Percentiles rank a stretch among this genome's conserved stretches.
Conservation (phyloP, 2,113 vertebrate species). For the Lycaon pictus region DNA sequence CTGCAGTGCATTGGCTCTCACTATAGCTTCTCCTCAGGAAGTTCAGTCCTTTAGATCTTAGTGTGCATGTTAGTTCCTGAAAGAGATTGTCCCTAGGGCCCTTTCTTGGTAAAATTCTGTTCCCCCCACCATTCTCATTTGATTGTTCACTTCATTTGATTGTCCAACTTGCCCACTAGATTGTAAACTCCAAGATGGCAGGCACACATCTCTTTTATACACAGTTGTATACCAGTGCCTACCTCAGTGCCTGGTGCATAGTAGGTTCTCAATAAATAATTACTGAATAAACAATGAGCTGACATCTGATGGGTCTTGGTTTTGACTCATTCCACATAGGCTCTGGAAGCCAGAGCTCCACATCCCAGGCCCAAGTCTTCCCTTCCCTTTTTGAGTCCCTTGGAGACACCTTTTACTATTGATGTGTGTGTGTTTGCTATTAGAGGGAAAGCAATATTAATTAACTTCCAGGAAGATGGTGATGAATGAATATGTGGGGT, state of each 20-base stretch:
- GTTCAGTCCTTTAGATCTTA: neutral
- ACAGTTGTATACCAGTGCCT: neutral
- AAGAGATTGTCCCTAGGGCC: neutral
- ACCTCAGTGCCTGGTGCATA: neutral
- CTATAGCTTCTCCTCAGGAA: neutral
- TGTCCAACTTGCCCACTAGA: neutral
- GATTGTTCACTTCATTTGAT: neutral
- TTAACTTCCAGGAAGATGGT: neutral
- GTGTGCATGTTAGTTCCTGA: neutral
- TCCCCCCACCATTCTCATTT: neutral
- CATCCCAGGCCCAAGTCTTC: neutral
- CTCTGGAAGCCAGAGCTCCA: neutral
- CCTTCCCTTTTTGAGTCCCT: neutral
- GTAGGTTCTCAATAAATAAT: neutral
- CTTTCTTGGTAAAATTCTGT: neutral
- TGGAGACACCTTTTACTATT: neutral
- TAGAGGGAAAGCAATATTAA: neutral
- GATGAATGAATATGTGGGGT: neutral
- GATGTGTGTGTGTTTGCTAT: neutral
- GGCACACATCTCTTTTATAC: neutral
- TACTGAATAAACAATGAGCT: neutral
- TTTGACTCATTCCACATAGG: neutral
- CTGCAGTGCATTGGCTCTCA: neutral
- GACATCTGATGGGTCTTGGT: neutral
- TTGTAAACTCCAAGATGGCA: neutral